phyloP scores from a whole-genome alignment of 1,140 invertebrate species.

The Hycleus phaleratus region DNA sequence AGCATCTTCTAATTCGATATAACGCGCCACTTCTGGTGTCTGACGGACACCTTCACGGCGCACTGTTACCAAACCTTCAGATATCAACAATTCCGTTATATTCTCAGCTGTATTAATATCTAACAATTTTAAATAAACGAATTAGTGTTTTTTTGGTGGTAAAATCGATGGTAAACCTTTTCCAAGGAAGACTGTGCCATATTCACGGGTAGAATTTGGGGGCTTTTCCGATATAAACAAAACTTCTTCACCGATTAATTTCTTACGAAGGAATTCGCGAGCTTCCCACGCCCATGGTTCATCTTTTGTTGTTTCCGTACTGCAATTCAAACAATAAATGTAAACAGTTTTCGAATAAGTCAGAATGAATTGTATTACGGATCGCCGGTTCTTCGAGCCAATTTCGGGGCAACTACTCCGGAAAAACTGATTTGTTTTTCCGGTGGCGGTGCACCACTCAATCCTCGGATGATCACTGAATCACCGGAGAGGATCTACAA shows the following conservation, averaged over 20 bases:
- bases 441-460: constrained; percentile 76
- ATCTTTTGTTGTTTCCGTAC: constrained; percentile 65
- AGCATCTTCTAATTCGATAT: constrained; percentile 83
- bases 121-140: constrained; percentile 28
- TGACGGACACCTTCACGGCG: constrained; percentile 66
- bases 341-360: neutral
- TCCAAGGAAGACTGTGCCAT: constrained; percentile 80
- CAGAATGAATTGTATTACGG: constrained; percentile 46
- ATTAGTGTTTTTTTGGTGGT: neutral
- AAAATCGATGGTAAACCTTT: constrained; percentile 48
- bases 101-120: constrained; percentile 72
- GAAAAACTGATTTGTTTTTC: constrained; percentile 87
- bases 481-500: constrained; percentile 82
- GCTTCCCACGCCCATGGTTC: constrained; percentile 96
- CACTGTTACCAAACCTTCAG: constrained; percentile 81
- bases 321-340: constrained; percentile 1
- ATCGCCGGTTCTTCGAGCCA: constrained; percentile 66
- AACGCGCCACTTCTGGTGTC: constrained; percentile 53
- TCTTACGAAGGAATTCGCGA: constrained; percentile 87
- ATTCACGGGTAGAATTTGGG: constrained; percentile 70
- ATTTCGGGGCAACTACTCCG: constrained; percentile 84
- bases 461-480: constrained; percentile 76
- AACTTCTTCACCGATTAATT: constrained; percentile 84
- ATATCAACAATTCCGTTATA: constrained; percentile 76
- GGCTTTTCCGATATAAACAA: constrained; percentile 67